Percentiles rank a stretch among this genome's conserved stretches.
phyloP scores from a whole-genome alignment of 2,797 vertebrate genomes.

The Acrossocheilus wenchowensis region DNA sequence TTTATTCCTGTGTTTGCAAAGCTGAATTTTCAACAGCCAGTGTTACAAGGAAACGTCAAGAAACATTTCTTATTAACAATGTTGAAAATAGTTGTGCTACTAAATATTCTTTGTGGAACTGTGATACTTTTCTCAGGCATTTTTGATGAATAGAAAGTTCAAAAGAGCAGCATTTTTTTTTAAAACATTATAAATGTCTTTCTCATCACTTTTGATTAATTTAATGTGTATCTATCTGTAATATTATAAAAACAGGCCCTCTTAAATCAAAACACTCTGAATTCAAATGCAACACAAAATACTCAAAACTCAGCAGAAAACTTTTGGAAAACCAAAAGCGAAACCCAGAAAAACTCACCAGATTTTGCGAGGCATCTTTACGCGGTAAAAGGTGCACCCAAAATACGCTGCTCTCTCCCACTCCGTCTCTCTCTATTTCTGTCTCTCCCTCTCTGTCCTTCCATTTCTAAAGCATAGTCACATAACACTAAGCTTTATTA shows the following conservation, averaged over 20 bases:
- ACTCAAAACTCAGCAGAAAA: conserved; percentile 23
- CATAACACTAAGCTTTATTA: conserved; percentile 67
- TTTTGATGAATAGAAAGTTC: too few species aligned
- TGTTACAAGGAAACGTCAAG: not conserved
- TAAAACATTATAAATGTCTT: not conserved
- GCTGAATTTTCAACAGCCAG: not conserved
- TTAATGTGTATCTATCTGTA: not conserved
- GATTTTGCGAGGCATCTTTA: conserved; percentile 63
- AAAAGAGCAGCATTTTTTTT: not conserved
- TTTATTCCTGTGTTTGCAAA: not conserved
- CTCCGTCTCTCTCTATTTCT: conserved; percentile 28
- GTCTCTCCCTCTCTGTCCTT: conserved; percentile 29
- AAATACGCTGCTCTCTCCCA: conserved; percentile 32
- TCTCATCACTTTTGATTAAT: not conserved
- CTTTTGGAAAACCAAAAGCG: not conserved
- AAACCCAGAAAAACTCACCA: conserved; percentile 54
- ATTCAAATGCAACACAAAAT: not conserved
- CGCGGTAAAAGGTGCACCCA: conserved; percentile 30
- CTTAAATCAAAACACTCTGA: not conserved
- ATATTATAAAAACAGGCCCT: not conserved
- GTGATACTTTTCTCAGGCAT: not conserved
- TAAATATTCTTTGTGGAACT: not conserved
- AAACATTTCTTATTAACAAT: not conserved
- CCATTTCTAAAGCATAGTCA: conserved; percentile 58
- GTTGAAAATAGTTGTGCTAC: not conserved